phyloP scores from a whole-genome alignment of 2,888 invertebrate species.

The Melanostoma mellinum region DNA sequence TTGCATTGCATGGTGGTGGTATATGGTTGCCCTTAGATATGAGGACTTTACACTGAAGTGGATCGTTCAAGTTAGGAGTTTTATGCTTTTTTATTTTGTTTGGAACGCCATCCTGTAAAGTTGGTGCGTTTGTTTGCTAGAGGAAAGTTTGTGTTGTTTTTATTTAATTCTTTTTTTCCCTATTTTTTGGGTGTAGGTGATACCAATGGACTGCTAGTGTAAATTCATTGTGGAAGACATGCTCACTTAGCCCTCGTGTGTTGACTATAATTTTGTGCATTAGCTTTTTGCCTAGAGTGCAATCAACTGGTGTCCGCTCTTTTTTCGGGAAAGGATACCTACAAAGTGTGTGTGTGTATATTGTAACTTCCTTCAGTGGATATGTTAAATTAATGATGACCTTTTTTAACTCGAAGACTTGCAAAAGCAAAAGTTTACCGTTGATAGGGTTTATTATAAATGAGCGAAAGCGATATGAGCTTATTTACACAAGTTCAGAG shows the following conservation, averaged over 20 bases:
- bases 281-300: slow-evolving; percentile 61
- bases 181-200: slow-evolving; percentile 16
- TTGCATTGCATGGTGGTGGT: slow-evolving; percentile 51
- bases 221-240: slow-evolving; percentile 53
- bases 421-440: slow-evolving; percentile 1
- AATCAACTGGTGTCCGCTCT: slow-evolving; percentile 61
- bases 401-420: neutral
- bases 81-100: slow-evolving; percentile 1
- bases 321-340: neutral
- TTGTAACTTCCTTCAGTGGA: neutral
- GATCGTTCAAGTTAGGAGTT: slow-evolving; percentile 16
- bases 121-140: slow-evolving; percentile 61
- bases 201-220: slow-evolving; percentile 43
- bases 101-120: slow-evolving; percentile 40
- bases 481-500: neutral
- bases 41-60: neutral
- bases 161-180: slow-evolving; percentile 8
- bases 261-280: slow-evolving; percentile 53
- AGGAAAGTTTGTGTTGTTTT: slow-evolving; percentile 7
- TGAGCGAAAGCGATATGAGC: neutral
- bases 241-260: slow-evolving; percentile 45
- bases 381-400: slow-evolving; percentile 41
- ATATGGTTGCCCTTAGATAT: neutral
- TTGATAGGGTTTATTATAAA: neutral
- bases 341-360: too few relatives aligned